Evolutionary conservation across 2,797 vertebrate species (phyloP), one percentile per base, ranked within the genome.

Genomic region (Leptatherina wallacei): DNA sequence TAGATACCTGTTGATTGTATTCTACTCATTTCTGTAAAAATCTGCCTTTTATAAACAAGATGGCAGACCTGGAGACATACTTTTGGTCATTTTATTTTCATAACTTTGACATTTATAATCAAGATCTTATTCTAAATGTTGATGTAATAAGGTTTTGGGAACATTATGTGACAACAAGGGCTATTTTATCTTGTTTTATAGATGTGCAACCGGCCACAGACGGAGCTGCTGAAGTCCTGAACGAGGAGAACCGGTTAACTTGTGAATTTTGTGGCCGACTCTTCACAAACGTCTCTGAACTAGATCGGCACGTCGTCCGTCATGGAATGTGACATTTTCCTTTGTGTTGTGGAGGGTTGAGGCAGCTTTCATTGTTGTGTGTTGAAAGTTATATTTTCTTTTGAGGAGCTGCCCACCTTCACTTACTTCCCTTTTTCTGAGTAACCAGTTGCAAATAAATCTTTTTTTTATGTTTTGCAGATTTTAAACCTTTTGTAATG

Each of bases 181-280:
- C 20, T 29, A 0, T 56, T 22, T 40, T 18, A 2, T 80, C 4
- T 68, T 69, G 4, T 73, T 32, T 52, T 69, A 42, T 65, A 81
- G 86, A 35, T 67, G 22, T 10, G 2, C 2, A 35, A 3, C 0
- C 65, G 11, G 16, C 24, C 9, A 12, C 2, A 0, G 66, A 33
- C 0, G 69, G 2, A 71, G 52, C 59, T 11, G 52, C 65, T 33
- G 64, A 64, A 52, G 66, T 20, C 47, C 27, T 10, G 8, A 0
- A 0, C 6, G 73, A 75, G 3, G 68, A 77, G 11, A 80, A 83
- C 36, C 38, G 0, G 52, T 89, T 89, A 12, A 49, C 64, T 1
- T 94, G 93, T 70, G 66, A 85, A 29, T 29, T 89, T 6, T 93
- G 93, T 75, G 93, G 93, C 3, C 84, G 92, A 59, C 89, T 44